phyloP scores from a whole-genome alignment of 2,113 vertebrate genomes.

The Otus sunia region DNA sequence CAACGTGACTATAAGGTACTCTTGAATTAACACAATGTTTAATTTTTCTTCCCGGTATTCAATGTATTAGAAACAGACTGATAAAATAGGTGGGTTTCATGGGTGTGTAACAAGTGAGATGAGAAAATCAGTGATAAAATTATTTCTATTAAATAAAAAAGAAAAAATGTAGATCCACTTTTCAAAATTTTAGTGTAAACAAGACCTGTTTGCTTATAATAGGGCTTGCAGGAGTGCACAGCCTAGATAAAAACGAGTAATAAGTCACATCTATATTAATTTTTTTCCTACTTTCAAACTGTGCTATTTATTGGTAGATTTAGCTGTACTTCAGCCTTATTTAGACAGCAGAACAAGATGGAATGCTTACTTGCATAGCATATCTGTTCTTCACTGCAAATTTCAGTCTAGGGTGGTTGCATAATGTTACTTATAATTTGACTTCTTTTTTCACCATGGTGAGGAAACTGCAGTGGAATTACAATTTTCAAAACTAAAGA shows the following conservation, averaged over 20 bases:
- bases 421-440: neutral
- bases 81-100: neutral
- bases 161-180: neutral
- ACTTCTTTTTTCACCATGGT: neutral
- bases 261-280: neutral
- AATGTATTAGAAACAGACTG: neutral
- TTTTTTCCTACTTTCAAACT: neutral
- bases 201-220: neutral
- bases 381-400: neutral
- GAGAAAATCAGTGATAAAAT: neutral
- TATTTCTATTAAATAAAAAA: neutral
- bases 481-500: neutral
- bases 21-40: neutral
- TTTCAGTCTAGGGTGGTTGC: accelerated
- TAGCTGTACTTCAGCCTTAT: neutral
- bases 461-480: neutral
- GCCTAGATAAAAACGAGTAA: accelerated
- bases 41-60: neutral
- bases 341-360: neutral
- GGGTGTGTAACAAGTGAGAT: neutral
- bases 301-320: neutral
- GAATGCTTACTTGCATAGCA: neutral
- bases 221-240: neutral
- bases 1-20: accelerated
- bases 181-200: neutral